Percentiles rank a stretch among this genome's conserved stretches.
phyloP scores from a whole-genome alignment of 2,113 vertebrate genomes.

The Lagopus muta region DNA sequence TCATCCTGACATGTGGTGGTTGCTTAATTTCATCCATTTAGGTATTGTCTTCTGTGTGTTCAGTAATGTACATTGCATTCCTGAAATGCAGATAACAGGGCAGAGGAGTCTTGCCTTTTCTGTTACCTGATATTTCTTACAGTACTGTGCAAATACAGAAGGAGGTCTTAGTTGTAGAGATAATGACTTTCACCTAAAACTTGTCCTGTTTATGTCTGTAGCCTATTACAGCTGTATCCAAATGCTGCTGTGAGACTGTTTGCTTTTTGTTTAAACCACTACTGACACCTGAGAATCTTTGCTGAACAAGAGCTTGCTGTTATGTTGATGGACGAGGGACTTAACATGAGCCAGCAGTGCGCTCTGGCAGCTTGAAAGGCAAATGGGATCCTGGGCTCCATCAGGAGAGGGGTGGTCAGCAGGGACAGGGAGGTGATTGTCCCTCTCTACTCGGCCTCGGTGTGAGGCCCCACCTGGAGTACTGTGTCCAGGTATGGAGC shows the following conservation, averaged over 20 bases:
- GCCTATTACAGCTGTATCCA: background rate
- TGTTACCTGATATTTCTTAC: background rate
- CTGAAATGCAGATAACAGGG: background rate
- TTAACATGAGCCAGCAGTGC: too few relatives aligned
- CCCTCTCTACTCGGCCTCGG: too few relatives aligned
- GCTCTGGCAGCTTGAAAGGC: too few relatives aligned
- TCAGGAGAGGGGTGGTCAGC: too few relatives aligned
- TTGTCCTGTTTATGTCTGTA: background rate
- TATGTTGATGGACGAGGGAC: too few relatives aligned
- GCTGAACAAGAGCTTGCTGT: background rate
- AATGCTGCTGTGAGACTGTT: background rate
- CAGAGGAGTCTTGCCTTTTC: background rate
- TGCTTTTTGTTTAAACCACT: background rate
- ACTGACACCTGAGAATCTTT: background rate
- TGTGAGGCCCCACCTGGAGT: too few relatives aligned
- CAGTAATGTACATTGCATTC: background rate
- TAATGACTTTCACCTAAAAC: background rate
- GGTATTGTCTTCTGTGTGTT: background rate
- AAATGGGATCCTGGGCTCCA: too few relatives aligned
- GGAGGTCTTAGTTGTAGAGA: background rate
- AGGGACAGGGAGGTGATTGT: too few relatives aligned
- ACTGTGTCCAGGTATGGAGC: too few relatives aligned
- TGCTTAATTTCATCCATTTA: slow-evolving; percentile 3
- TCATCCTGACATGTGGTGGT: background rate
- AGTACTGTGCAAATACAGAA: background rate